Evolutionary conservation across 1,140 invertebrate species (phyloP), one percentile per base, ranked within the genome.

Genomic region (Orchestia grillus): DNA sequence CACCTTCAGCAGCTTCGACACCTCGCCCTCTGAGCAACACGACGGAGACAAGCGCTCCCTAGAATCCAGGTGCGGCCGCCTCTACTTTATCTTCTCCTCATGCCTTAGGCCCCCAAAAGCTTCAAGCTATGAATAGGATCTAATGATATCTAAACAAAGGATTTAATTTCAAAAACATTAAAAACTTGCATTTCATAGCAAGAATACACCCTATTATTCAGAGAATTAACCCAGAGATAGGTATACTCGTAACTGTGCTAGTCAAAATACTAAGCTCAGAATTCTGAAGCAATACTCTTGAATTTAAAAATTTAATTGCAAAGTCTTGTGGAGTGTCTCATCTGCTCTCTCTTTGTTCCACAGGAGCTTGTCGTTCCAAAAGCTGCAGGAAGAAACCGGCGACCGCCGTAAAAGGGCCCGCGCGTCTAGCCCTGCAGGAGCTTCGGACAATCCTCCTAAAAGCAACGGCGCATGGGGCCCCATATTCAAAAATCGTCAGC

Each of bases 331-430:
- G 47, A 15, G 28, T 77, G n/a, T n/a, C n/a, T n/a, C 62, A 77
- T 77, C 3, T 90, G 41, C 92, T 1, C 40, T 19, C 92, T 47
- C 41, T 94, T 94, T 47, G 6, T 91, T 36, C 88, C 44, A n/a
- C 92, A 94, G 92, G 44, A 8, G 44, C 8, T n/a, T 94, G 92
- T 94, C 92, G 92, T 94, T 19, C 92, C 92, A 94, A 44, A 94
- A 94, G 92, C 44, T 94, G 92, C 92, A 94, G 92, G 92, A 94
- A 40, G 11, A 8, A 40, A 36, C 0, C 92, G 44, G 41, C 0
- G 36, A 42, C 44, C 19, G 44, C 44, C 43, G 43, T n/a, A 94
- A 94, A n/a, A 42, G 92, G 44, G 43, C 44, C 8, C 40, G 44
- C 43, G 44, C 45, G 44, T 45, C 44, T 4, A 94, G 92, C 40